A percentile compares a stretch with the other conserved stretches of the same genome.
phyloP scores from a whole-genome alignment of 2,113 vertebrate species.

The Sinosuthora webbiana region DNA sequence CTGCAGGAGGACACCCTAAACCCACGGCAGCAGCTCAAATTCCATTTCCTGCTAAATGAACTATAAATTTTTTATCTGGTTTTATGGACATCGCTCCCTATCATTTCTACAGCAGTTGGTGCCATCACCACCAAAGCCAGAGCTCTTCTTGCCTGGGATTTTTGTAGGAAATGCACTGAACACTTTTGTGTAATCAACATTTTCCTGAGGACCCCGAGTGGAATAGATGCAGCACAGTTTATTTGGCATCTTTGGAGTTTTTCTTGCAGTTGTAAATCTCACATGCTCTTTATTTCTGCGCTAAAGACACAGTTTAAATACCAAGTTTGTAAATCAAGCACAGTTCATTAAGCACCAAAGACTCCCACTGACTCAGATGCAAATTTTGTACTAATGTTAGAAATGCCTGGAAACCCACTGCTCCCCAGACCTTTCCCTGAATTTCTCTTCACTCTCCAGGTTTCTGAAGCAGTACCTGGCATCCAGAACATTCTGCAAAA shows the following conservation, averaged over 20 bases:
- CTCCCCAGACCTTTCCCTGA: not conserved
- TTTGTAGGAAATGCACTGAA: not conserved
- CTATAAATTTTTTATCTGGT: not conserved
- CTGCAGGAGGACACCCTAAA: not conserved
- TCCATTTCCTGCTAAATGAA: not conserved
- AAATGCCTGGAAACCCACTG: not conserved
- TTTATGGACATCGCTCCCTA: not conserved
- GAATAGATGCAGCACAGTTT: accelerated
- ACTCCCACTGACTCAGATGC: constrained; percentile 26
- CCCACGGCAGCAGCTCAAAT: not conserved
- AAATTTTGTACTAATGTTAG: constrained; percentile 6
- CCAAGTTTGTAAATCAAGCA: constrained; percentile 16
- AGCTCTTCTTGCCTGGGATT: not conserved
- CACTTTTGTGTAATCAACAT: accelerated
- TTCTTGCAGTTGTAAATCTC: not conserved
- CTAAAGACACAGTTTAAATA: not conserved
- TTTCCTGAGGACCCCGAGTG: not conserved
- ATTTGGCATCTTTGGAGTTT: not conserved
- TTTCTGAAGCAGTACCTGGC: not conserved
- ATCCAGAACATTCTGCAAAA: not conserved
- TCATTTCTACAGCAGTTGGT: not conserved
- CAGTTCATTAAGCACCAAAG: constrained; percentile 19
- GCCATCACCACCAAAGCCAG: not conserved
- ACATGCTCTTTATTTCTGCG: not conserved
- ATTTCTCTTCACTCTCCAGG: not conserved